Conservation (phyloP, 2,797 vertebrate species). For the Dendrocincla fuliginosa region DNA sequence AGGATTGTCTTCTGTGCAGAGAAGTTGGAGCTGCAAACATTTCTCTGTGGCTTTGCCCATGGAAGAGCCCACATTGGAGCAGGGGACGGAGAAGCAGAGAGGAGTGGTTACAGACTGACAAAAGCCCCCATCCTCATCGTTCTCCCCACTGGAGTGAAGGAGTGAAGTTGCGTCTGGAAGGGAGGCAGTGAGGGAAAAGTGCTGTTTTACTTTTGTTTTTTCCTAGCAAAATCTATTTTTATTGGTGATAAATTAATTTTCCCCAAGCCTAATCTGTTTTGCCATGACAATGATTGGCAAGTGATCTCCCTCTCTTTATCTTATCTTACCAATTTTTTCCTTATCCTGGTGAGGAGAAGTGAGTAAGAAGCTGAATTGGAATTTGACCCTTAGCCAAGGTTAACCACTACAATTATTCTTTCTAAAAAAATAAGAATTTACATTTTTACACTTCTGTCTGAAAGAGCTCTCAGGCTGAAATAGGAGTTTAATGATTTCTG, state of each 20-base stretch:
- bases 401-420: neutral
- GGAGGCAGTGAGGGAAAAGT: rapidly evolving
- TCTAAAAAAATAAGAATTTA: neutral
- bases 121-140: rapidly evolving
- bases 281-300: rapidly evolving
- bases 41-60: rapidly evolving
- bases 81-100: neutral
- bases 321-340: neutral
- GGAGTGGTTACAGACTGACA: neutral
- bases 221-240: neutral
- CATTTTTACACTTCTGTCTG: neutral
- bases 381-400: neutral
- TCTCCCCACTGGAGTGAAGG: neutral
- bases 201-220: neutral
- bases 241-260: neutral
- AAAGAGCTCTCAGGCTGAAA: neutral
- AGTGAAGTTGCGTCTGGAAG: neutral
- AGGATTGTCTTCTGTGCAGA: too few relatives aligned
- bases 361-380: neutral
- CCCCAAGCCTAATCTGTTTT: neutral
- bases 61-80: neutral
- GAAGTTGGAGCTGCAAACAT: neutral
- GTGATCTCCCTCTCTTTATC: neutral
- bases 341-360: rapidly evolving
- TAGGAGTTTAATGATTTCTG: neutral